Percentiles rank a stretch among this genome's conserved stretches.
Evolutionary conservation across 2,888 invertebrate genomes (phyloP).

Genomic region (Periphyllus acericola): DNA sequence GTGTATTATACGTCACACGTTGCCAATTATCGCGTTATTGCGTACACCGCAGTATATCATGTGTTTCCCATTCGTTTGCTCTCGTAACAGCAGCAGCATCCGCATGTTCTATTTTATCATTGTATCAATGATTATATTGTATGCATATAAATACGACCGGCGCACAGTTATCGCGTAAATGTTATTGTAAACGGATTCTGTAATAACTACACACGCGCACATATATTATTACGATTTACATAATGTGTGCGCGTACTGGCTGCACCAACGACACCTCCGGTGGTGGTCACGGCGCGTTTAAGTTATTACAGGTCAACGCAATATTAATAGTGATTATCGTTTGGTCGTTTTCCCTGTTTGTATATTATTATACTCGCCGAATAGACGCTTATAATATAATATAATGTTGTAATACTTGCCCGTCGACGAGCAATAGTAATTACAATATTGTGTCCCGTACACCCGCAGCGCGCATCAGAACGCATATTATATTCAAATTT

Average conservation of each 20-base stretch:
- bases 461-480: neutral
- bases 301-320: constrained; percentile 32
- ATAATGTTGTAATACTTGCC: neutral
- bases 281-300: constrained; percentile 21
- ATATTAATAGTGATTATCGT: constrained; percentile 30
- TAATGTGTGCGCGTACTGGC: neutral
- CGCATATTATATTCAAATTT: neutral
- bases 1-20: too few relatives aligned
- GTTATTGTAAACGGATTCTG: constrained; percentile 21
- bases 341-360: neutral
- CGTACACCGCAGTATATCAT: too few relatives aligned
- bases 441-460: neutral
- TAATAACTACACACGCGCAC: neutral
- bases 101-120: neutral
- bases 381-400: neutral
- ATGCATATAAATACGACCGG: too few relatives aligned
- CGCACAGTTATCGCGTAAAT: neutral
- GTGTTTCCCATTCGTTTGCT: neutral
- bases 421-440: neutral
- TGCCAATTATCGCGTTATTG: too few relatives aligned
- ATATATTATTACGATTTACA: neutral
- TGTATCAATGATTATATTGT: too few relatives aligned
- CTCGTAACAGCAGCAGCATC: neutral
- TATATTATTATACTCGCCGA: neutral
- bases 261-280: neutral